phyloP scores from a whole-genome alignment of 2,113 vertebrate species.

The Emydura subglobosa region DNA sequence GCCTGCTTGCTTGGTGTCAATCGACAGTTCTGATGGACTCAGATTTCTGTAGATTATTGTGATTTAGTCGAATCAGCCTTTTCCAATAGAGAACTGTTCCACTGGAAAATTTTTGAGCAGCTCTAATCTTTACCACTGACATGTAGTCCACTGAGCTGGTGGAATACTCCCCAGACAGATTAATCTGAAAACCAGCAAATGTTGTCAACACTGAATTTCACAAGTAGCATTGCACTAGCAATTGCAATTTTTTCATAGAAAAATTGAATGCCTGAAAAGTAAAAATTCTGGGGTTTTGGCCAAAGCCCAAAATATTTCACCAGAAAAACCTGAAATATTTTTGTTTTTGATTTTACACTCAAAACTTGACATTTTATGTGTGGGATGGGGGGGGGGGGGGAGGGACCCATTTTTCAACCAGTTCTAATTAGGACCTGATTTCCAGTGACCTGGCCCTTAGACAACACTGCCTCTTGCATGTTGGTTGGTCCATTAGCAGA shows the following conservation, averaged over 20 bases:
- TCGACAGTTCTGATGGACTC: background rate
- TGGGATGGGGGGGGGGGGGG: background rate
- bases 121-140: background rate
- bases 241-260: background rate
- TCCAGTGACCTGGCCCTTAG: background rate
- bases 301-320: background rate
- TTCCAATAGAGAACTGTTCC: background rate
- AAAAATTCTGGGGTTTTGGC: background rate
- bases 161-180: background rate
- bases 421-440: background rate
- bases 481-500: background rate
- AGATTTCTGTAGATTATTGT: background rate
- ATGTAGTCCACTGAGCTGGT: background rate
- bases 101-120: background rate
- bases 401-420: background rate
- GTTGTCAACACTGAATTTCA: background rate
- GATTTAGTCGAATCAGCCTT: background rate
- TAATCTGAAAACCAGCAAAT: background rate
- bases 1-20: too few relatives aligned
- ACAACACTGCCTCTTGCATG: background rate
- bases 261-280: background rate
- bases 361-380: background rate
- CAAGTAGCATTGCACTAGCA: background rate
- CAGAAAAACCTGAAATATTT: background rate
- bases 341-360: background rate